These are phyloP conservation scores for Emmelina monodactyla DNA, from an alignment of 2,888 invertebrate species.

Conservation along the genomic window DNA sequence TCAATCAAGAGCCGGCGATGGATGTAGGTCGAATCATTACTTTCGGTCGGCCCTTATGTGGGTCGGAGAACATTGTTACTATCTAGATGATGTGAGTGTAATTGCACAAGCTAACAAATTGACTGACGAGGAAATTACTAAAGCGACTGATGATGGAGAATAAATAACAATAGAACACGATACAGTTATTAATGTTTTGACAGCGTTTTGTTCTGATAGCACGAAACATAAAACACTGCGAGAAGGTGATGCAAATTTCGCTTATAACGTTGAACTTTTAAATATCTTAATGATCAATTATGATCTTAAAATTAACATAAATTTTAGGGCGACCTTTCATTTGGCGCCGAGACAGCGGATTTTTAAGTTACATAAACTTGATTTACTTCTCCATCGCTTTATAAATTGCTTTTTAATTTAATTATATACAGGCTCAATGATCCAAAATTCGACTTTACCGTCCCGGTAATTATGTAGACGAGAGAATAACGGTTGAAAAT, in stretches of 20 bases:
- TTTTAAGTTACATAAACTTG: neutral
- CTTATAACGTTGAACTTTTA: too few relatives aligned
- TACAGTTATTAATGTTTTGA: too few relatives aligned
- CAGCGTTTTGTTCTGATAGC: too few relatives aligned
- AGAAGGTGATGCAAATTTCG: too few relatives aligned
- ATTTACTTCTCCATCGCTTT: neutral
- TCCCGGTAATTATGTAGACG: too few relatives aligned
- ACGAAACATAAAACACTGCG: too few relatives aligned
- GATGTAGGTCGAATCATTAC: conserved; percentile 30
- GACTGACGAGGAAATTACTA: too few relatives aligned
- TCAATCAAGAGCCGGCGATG: conserved; percentile 21
- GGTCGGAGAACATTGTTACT: conserved; percentile 9
- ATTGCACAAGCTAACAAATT: neutral
- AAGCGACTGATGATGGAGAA: too few relatives aligned
- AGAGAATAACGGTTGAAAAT: neutral
- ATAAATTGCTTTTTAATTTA: neutral
- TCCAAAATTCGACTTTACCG: neutral
- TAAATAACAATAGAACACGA: too few relatives aligned
- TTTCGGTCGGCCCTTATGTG: conserved; percentile 18
- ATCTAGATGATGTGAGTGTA: neutral
- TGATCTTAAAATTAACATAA: too few relatives aligned
- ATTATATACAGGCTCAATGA: neutral
- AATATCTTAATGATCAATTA: too few relatives aligned
- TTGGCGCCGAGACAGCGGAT: neutral
- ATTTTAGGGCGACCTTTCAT: too few relatives aligned